Conservation (phyloP, 2,888 invertebrate species). For the Leptinotarsa haldemani region DNA sequence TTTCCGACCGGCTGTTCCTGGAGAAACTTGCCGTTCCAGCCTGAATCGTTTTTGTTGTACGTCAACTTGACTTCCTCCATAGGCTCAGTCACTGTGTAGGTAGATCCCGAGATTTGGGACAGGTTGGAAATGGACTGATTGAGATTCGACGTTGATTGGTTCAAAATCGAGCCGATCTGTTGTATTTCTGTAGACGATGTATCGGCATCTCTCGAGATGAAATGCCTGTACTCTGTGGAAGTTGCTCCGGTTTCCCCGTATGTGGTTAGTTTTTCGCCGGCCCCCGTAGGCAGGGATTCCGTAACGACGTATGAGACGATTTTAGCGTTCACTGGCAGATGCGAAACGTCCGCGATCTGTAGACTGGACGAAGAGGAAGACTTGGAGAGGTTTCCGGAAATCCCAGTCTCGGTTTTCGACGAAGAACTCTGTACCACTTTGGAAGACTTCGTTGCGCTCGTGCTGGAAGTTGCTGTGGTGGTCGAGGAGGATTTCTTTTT, state of each 20-base stretch:
- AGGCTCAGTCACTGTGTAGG: slow-evolving; percentile 64
- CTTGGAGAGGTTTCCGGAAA: slow-evolving; percentile 56
- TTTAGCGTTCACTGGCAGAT: slow-evolving; percentile 60
- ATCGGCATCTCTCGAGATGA: slow-evolving; percentile 56
- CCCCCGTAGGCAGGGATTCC: slow-evolving; percentile 61
- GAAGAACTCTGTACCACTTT: slow-evolving; percentile 47
- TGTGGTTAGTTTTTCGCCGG: slow-evolving; percentile 63
- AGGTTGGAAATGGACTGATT: slow-evolving; percentile 61
- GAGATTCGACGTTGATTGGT: slow-evolving; percentile 59
- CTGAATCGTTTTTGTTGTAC: slow-evolving; percentile 64
- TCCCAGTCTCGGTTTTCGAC: slow-evolving; percentile 43
- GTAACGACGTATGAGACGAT: slow-evolving; percentile 62
- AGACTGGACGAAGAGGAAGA: slow-evolving; percentile 63
- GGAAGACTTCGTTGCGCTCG: slow-evolving; percentile 49
- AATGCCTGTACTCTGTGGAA: slow-evolving; percentile 63
- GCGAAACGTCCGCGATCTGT: slow-evolving; percentile 64
- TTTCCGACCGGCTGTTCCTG: slow-evolving; percentile 59
- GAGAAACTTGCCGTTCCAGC: slow-evolving; percentile 68
- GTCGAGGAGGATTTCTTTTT: slow-evolving; percentile 54
- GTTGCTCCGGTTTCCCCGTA: slow-evolving; percentile 60
- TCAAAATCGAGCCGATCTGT: slow-evolving; percentile 62
- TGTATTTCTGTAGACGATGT: slow-evolving; percentile 57
- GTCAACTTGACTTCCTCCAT: slow-evolving; percentile 61
- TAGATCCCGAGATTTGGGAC: slow-evolving; percentile 59
- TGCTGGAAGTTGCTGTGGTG: slow-evolving; percentile 35